Conservation (phyloP, 2,888 invertebrate genomes). For the Plemyria rubiginata region DNA sequence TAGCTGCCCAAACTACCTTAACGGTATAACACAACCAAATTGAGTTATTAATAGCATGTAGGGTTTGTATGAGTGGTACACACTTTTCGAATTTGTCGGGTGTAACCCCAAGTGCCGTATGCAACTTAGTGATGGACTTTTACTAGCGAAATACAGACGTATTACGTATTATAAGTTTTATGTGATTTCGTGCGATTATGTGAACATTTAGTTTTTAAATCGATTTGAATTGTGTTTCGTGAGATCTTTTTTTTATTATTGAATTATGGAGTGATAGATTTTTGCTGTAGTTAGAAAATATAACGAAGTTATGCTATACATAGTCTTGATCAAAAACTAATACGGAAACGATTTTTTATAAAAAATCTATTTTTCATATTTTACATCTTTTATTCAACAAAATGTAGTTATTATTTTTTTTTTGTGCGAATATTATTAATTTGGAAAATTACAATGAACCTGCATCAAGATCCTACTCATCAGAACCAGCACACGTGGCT, state of each 20-base stretch:
- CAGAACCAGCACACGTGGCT: neutral
- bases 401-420: too few species aligned
- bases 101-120: slow-evolving; percentile 11
- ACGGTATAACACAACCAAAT: slow-evolving; percentile 46
- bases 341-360: too few species aligned
- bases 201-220: neutral
- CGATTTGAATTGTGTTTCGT: neutral
- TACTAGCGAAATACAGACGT: slow-evolving; percentile 14
- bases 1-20: slow-evolving; percentile 38
- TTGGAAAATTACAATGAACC: neutral
- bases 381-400: too few species aligned
- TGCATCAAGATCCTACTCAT: neutral
- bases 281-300: too few species aligned
- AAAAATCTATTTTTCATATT: too few species aligned
- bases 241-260: neutral
- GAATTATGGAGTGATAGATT: neutral
- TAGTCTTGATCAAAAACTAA: too few species aligned
- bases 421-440: neutral
- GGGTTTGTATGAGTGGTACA: slow-evolving; percentile 5
- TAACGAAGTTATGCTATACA: too few species aligned
- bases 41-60: slow-evolving; percentile 14
- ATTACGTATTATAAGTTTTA: neutral
- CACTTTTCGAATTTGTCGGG: slow-evolving; percentile 4
- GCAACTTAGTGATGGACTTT: slow-evolving; percentile 11
- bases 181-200: neutral